Base-by-base conservation (phyloP, 1,140 invertebrate species). In the Medauroidea extradentata region DNA sequence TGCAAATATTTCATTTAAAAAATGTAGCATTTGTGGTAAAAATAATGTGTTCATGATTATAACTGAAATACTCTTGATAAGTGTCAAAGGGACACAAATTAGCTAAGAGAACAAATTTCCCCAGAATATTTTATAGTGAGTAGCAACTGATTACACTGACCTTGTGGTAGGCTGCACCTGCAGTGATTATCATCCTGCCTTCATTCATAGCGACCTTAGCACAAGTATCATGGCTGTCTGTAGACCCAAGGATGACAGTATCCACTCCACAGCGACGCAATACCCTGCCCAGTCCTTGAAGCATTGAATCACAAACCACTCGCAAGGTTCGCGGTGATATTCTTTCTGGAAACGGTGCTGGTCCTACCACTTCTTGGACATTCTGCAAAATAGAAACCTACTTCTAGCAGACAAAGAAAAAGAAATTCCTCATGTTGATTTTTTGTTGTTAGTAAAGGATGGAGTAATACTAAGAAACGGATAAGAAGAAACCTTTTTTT, bases 221-320 rank as follows among this genome's bases (percentile, higher is more conserved):
- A 62, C 79, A 80, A 38, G 75, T 70, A 39, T 79, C 73, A 60
- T 80, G 81, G 52, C 75, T 69, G 7, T 75, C 70, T 63, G 77
- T 67, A 57, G 75, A 75, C 21, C 79, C 71, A 23, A 84, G 59
- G 41, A 83, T 78, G 14, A 74, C 57, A 2, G 81, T 81, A 69
- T 89, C 82, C n/a, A 86, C 78, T 1, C 87, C 87, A 69, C 82
- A 84, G 66, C 79, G 80, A 41, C 87, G 72, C 24, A 90, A 70
- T 61, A 81, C 76, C 58, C 77, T 80, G 0, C 80, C 81, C 27
- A 89, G 64, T 21, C 76, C 78, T 57, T 74, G 73, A 7, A 84
- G 50, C 75, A 78, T 83, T 1, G 75, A 76, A 69, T 83, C 81
- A 65, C 81, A 83, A 4, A 84, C 75, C n/a, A 82, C 63, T 61